Conservation (phyloP, 2,888 invertebrate genomes). For the Drosophila fungiperda region DNA sequence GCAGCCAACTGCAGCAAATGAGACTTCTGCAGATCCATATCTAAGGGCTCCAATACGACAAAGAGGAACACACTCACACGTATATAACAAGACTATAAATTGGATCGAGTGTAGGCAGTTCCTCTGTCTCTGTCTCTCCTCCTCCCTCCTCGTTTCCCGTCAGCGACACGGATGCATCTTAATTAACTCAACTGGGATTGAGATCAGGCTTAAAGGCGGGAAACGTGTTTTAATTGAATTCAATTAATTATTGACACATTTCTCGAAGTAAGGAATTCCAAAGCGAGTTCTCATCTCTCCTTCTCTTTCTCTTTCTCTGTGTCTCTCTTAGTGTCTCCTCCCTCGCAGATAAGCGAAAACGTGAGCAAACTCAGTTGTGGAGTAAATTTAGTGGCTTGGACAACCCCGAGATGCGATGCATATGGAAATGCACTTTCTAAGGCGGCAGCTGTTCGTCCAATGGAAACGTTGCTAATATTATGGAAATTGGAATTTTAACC, state of each 20-base stretch:
- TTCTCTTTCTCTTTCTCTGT: background rate
- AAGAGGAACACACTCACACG: constrained; percentile 25
- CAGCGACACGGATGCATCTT: constrained; percentile 81
- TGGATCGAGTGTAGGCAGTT: constrained; percentile 26
- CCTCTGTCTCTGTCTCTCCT: constrained; percentile 2
- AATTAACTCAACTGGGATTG: constrained; percentile 64
- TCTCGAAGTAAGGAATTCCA: constrained; percentile 70
- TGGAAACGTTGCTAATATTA: constrained; percentile 41
- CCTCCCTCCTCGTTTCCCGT: constrained; percentile 16
- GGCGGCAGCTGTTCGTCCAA: constrained; percentile 34
- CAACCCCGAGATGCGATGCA: constrained; percentile 38
- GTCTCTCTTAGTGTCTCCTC: constrained; percentile 9
- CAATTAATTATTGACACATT: constrained; percentile 85
- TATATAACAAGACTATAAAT: constrained; percentile 50
- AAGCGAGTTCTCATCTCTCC: constrained; percentile 39
- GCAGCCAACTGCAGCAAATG: constrained; percentile 30
- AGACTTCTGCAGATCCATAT: constrained; percentile 51
- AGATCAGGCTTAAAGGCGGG: constrained; percentile 23
- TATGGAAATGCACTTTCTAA: constrained; percentile 74
- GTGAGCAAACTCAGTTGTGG: constrained; percentile 53
- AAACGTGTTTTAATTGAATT: constrained; percentile 81
- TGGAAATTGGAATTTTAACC: constrained; percentile 62
- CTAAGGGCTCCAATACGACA: constrained; percentile 19
- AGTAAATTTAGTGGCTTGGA: constrained; percentile 35
- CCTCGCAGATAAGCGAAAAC: constrained; percentile 56